These are phyloP conservation scores for Microchrysa polita DNA, from an alignment of 2,888 invertebrate genomes.

Conservation along the genomic window DNA sequence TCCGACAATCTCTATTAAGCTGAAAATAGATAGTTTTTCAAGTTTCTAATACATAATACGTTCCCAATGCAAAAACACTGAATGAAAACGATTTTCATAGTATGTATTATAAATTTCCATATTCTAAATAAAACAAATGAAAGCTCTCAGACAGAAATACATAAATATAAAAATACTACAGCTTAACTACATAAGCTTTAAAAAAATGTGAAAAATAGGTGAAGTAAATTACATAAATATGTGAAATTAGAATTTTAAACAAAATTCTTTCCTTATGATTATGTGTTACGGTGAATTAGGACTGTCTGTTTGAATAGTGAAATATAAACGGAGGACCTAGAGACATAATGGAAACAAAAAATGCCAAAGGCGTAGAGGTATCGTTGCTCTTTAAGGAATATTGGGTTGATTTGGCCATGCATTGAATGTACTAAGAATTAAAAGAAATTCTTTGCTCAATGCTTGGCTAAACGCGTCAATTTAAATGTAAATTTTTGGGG, in stretches of 20 bases:
- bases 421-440: too few relatives aligned
- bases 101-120: slow-evolving; percentile 8
- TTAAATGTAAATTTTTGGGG: too few relatives aligned
- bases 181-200: background rate
- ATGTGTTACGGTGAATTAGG: too few relatives aligned
- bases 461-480: too few relatives aligned
- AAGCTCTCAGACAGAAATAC: background rate
- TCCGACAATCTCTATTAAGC: too few relatives aligned
- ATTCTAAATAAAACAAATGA: slow-evolving; percentile 14
- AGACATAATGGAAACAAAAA: slow-evolving; percentile 7
- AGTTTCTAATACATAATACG: background rate
- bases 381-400: too few relatives aligned
- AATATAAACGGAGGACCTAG: too few relatives aligned
- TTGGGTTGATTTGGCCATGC: background rate
- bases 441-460: too few relatives aligned
- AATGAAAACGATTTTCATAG: background rate
- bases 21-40: background rate
- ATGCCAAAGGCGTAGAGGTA: too few relatives aligned
- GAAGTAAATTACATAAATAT: slow-evolving; percentile 3
- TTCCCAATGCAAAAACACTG: background rate
- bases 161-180: too few relatives aligned
- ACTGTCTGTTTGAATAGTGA: too few relatives aligned
- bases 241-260: slow-evolving; percentile 23
- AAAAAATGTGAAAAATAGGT: background rate
- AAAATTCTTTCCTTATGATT: background rate